Evolutionary conservation across 2,888 invertebrate genomes (phyloP).

Genomic region (Yponomeuta evonymella): DNA sequence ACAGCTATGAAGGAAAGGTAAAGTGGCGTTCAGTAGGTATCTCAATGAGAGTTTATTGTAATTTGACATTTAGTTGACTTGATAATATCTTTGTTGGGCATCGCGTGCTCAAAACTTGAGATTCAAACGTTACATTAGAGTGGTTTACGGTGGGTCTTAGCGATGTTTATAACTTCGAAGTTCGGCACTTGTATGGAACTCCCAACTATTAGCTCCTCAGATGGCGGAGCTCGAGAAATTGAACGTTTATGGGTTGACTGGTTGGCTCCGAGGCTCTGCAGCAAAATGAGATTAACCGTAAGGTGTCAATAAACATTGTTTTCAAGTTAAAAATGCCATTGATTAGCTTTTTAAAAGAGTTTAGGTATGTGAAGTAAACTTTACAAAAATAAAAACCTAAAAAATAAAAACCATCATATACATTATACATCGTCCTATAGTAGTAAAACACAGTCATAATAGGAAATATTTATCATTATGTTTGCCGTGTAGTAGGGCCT

Average conservation of each 20-base stretch:
- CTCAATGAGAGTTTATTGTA: slow-evolving; percentile 9
- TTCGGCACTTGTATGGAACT: not conserved
- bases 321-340: too few species aligned
- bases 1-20: not conserved
- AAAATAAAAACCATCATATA: too few species aligned
- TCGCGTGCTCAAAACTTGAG: slow-evolving; percentile 13
- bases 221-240: not conserved
- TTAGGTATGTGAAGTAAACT: too few species aligned
- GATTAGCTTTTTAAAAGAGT: too few species aligned
- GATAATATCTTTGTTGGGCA: slow-evolving; percentile 18
- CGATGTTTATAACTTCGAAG: not conserved
- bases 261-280: too few species aligned
- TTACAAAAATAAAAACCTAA: too few species aligned
- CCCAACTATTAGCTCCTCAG: not conserved
- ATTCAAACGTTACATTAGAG: not conserved
- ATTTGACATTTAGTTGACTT: slow-evolving; percentile 18
- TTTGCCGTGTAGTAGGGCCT: too few species aligned
- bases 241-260: not conserved
- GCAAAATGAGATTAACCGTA: too few species aligned
- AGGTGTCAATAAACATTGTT: too few species aligned
- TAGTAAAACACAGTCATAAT: too few species aligned
- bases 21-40: not conserved
- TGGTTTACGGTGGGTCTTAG: slow-evolving; percentile 1
- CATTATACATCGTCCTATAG: too few species aligned
- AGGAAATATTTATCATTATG: too few species aligned